A percentile compares a stretch with the other conserved stretches of the same genome.
These are phyloP conservation scores for Gnathonemus longibarbis DNA, from an alignment of 2,113 vertebrate species.

Conservation along the genomic window DNA sequence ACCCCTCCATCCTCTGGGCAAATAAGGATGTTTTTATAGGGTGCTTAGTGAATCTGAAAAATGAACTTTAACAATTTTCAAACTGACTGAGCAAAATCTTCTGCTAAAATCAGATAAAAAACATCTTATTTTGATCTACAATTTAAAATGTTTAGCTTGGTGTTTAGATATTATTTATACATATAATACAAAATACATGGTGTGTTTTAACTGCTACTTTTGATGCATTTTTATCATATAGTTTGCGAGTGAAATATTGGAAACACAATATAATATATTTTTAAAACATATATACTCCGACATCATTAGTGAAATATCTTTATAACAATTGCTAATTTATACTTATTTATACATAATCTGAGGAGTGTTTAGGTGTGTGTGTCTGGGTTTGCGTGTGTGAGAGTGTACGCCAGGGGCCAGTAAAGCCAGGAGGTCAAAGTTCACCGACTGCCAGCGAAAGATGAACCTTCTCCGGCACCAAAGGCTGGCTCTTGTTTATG, in stretches of 20 bases:
- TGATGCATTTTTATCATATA: neutral
- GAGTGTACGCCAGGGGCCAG: neutral
- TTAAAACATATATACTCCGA: neutral
- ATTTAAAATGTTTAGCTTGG: neutral
- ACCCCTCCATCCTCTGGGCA: neutral
- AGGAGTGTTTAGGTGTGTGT: neutral
- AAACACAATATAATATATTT: neutral
- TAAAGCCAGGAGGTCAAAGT: conserved; percentile 19
- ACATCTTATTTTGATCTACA: neutral
- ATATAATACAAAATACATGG: neutral
- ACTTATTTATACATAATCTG: neutral
- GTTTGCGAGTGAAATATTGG: neutral
- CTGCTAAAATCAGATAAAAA: neutral
- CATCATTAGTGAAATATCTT: neutral
- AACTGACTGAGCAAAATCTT: neutral
- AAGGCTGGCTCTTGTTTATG: conserved; percentile 11
- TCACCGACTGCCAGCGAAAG: conserved; percentile 3
- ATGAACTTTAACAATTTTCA: neutral
- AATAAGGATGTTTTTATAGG: neutral
- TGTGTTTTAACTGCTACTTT: neutral
- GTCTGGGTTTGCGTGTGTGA: neutral
- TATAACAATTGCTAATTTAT: neutral
- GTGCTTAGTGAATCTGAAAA: neutral
- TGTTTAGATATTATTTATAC: neutral
- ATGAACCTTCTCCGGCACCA: neutral